Percentiles rank a stretch among this genome's conserved stretches.
Evolutionary conservation across 53 echinoderm and acorn worm genomes (phyloP).

Genomic region (Actinopyga echinites): DNA sequence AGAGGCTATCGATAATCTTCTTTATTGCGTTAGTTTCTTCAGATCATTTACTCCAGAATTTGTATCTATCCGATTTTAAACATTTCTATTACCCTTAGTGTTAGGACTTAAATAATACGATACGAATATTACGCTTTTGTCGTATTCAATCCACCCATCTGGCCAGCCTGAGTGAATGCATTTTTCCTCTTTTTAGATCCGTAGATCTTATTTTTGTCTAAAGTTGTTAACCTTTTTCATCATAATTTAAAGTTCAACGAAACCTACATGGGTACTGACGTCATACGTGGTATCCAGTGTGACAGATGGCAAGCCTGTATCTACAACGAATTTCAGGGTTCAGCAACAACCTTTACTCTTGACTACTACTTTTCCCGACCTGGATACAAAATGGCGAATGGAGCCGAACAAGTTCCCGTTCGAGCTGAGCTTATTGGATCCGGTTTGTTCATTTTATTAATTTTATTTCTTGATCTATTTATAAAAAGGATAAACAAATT

Average conservation of each 20-base stretch:
- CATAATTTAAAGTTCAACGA: conserved; percentile 55
- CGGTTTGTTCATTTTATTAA: conserved; percentile 22
- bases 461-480: too few relatives aligned
- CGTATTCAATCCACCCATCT: too few relatives aligned
- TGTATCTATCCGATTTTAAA: too few relatives aligned
- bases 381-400: conserved; percentile 55
- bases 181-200: too few relatives aligned
- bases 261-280: conserved; percentile 66
- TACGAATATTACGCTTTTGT: too few relatives aligned
- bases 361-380: conserved; percentile 76
- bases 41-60: too few relatives aligned
- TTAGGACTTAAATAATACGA: too few relatives aligned
- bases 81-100: too few relatives aligned
- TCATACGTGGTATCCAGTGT: conserved; percentile 61
- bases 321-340: conserved; percentile 41
- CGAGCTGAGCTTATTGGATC: conserved; percentile 67
- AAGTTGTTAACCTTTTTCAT: not conserved
- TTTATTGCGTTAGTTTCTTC: too few relatives aligned
- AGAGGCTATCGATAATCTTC: too few relatives aligned
- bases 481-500: not conserved
- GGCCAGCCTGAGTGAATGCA: too few relatives aligned
- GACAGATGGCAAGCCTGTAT: conserved; percentile 76
- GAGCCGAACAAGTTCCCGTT: conserved; percentile 64
- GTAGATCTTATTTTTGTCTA: too few relatives aligned
- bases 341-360: conserved; percentile 41